Base-by-base conservation (phyloP, 2,888 invertebrate genomes). In the Cataglyphis albicans region DNA sequence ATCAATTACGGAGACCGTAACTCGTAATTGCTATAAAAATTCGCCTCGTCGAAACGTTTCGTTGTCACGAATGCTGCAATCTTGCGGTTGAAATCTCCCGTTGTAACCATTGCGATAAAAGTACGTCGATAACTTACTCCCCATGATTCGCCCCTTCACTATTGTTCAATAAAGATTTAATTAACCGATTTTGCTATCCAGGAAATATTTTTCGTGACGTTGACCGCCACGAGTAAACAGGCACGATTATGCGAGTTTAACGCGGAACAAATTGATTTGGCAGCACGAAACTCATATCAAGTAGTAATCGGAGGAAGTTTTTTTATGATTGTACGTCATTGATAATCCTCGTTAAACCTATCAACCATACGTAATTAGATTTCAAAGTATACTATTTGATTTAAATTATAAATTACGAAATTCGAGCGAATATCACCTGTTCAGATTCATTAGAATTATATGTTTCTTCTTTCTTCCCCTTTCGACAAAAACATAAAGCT, bases 401-500 rank as follows among this genome's bases (percentile, higher is more conserved):
- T 75, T 44, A 18, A 35, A 48, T 65, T 32, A 68, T 35, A 55
- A 68, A 57, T 55, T 52, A 29, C 10, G 18, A 52, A 78, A 7
- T 44, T 25, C 29, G 44, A 68, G 65, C 55, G 57, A 73, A 73
- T 64, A 32, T 82, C 85, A 74, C 82, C 84, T 82, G 70, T 44
- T 35, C 44, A 38, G 18, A 75, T 67, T 52, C 80, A 76, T 89
- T 87, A 82, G 48, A 87, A 65, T 57, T 63, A n/a, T 7, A 82
- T 84, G 81, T 64, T 35, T 35, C 64, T 18, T 67, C 12, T 41
- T 44, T 64, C 55, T 81, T 64, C 67, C 64, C 63, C 80, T 9
- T 78, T 41, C n/a, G 41, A 21, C 52, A 25, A 35, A 70, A 83
- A 82, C 81, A 72, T 87, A 87, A 89, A 86, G 61, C 52, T 32